phyloP scores from a whole-genome alignment of 1,140 invertebrate genomes.

The Sarcophaga peregrina region DNA sequence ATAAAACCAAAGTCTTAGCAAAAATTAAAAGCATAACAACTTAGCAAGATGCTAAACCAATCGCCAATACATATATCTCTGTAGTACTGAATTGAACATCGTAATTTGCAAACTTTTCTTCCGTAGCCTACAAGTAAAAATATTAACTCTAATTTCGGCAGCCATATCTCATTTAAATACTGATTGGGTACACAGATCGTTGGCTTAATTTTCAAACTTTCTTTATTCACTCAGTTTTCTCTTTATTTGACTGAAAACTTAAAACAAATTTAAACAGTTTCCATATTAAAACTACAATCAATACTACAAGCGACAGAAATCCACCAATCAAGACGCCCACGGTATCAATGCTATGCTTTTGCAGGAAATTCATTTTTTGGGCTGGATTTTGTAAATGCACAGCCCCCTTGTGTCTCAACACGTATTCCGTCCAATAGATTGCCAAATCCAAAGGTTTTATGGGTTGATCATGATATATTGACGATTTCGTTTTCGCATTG shows the following conservation, averaged over 20 bases:
- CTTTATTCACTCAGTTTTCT: constrained; percentile 50
- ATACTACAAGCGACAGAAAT: constrained; percentile 15
- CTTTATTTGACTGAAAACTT: not conserved
- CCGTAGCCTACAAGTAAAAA: no score
- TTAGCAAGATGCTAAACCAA: no score
- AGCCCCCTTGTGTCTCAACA: constrained; percentile 71
- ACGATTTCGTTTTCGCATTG: constrained; percentile 64
- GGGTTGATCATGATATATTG: constrained; percentile 74
- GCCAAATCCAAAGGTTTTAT: constrained; percentile 73
- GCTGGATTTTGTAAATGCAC: constrained; percentile 63
- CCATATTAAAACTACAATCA: constrained; percentile 1
- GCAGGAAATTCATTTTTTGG: constrained; percentile 55
- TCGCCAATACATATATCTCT: no score
- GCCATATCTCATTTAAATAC: no score
- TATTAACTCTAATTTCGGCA: no score
- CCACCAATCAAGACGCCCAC: constrained; percentile 46
- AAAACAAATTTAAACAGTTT: not conserved
- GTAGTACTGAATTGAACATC: no score
- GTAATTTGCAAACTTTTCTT: no score
- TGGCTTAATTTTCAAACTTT: not conserved
- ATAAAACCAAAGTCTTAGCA: no score
- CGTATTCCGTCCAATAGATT: constrained; percentile 78
- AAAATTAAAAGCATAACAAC: no score
- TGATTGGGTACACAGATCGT: no score
- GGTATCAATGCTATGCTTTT: constrained; percentile 70